These are phyloP conservation scores for Montipora efflorescens DNA, from an alignment of 64 coral and sea anemone species.

Conservation along the genomic window DNA sequence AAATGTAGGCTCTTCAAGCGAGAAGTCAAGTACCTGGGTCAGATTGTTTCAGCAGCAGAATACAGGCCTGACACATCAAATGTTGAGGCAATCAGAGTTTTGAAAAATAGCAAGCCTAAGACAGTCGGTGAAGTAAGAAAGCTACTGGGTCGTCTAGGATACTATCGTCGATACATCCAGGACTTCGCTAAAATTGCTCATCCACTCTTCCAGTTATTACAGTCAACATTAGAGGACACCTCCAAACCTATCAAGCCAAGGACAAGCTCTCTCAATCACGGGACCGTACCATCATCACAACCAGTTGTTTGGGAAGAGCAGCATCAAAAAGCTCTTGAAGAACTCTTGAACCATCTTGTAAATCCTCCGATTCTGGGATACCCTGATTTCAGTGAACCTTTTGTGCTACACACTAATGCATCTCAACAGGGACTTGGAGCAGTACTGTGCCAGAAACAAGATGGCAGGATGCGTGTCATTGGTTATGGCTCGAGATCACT, in stretches of 20 bases:
- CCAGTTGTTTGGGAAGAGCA: too few species aligned
- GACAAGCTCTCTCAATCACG: too few species aligned
- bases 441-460: neutral
- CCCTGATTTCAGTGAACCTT: neutral
- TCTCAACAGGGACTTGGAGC: conserved; percentile 14
- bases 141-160: neutral
- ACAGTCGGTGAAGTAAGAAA: conserved; percentile 7
- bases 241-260: neutral
- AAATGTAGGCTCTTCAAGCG: conserved; percentile 16
- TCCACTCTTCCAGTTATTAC: neutral
- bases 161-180: neutral
- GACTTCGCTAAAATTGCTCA: neutral
- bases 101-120: neutral
- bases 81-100: neutral
- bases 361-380: neutral
- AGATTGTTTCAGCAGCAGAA: neutral
- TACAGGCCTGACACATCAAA: neutral
- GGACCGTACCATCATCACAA: too few species aligned
- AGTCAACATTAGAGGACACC: neutral
- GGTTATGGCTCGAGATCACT: too few species aligned
- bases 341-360: too few species aligned
- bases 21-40: neutral
- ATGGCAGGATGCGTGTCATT: too few species aligned
- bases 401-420: neutral
- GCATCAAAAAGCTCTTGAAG: too few species aligned